Conservation (phyloP, 2,888 invertebrate genomes). For the Drosophila meridionalis region DNA sequence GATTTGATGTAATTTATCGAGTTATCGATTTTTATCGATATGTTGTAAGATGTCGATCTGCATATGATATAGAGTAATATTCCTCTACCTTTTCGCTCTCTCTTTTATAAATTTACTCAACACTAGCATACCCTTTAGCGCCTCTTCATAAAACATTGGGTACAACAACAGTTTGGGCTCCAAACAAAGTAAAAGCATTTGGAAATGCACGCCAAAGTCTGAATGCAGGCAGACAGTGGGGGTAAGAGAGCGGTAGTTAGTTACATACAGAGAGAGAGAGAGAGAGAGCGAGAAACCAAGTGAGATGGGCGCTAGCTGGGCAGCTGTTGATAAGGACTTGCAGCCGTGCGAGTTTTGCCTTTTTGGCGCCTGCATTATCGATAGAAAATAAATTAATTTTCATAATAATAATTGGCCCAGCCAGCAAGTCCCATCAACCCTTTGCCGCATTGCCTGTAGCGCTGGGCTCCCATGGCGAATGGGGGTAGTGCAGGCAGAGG, state of each 20-base stretch:
- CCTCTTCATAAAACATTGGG: background rate
- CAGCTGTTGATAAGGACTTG: conserved; percentile 60
- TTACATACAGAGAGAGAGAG: background rate
- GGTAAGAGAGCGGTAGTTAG: background rate
- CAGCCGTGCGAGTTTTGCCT: conserved; percentile 16
- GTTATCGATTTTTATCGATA: background rate
- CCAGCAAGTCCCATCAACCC: conserved; percentile 6
- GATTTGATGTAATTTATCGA: background rate
- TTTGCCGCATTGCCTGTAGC: conserved; percentile 67
- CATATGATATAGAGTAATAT: no score
- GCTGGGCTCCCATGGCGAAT: background rate
- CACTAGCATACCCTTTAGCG: background rate
- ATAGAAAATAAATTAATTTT: conserved; percentile 77
- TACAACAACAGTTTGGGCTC: conserved; percentile 24
- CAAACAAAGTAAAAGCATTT: conserved; percentile 67
- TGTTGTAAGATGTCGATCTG: background rate
- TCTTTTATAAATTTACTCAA: background rate
- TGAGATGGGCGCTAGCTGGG: conserved; percentile 30
- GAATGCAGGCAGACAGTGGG: conserved; percentile 32
- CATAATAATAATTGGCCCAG: conserved; percentile 72
- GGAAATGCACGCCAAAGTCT: conserved; percentile 57
- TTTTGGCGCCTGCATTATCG: conserved; percentile 56
- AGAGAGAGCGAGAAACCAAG: background rate
- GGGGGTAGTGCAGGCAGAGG: background rate
- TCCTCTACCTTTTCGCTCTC: no score